Percentiles rank a stretch among this genome's conserved stretches.
Evolutionary conservation across 2,888 invertebrate species (phyloP).

Genomic region (Cosmopolites sordidus): DNA sequence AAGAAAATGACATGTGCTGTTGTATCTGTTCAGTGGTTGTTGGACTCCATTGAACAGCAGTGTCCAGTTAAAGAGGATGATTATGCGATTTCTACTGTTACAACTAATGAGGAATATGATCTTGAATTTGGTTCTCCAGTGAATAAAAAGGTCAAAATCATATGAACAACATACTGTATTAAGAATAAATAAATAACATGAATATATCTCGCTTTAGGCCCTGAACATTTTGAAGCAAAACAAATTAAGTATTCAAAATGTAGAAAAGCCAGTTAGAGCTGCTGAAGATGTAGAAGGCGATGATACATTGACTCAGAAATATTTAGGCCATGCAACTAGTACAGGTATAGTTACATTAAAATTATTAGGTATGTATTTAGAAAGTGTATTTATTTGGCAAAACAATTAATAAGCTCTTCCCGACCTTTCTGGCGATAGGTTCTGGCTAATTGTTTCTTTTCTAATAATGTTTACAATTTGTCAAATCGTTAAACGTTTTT

Average conservation of each 20-base stretch:
- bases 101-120: constrained; percentile 48
- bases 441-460: too few relatives aligned
- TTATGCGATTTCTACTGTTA: constrained; percentile 35
- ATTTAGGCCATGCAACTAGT: constrained; percentile 32
- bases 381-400: too few relatives aligned
- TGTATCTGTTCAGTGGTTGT: constrained; percentile 70
- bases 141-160: constrained; percentile 58
- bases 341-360: too few relatives aligned
- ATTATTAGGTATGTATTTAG: too few relatives aligned
- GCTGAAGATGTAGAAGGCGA: constrained; percentile 31
- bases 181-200: neutral
- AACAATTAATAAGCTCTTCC: too few relatives aligned
- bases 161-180: too few relatives aligned
- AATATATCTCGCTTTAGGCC: neutral
- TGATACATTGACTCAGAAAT: constrained; percentile 38
- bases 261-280: neutral
- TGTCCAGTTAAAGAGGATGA: constrained; percentile 56
- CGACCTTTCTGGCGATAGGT: too few relatives aligned
- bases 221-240: neutral
- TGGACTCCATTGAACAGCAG: constrained; percentile 64
- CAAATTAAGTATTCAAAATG: neutral
- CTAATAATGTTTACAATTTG: too few relatives aligned
- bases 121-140: constrained; percentile 52
- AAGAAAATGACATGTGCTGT: constrained; percentile 46
- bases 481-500: too few relatives aligned